These are phyloP conservation scores for Clunio marinus DNA, from an alignment of 2,888 invertebrate genomes.

Conservation along the genomic window DNA sequence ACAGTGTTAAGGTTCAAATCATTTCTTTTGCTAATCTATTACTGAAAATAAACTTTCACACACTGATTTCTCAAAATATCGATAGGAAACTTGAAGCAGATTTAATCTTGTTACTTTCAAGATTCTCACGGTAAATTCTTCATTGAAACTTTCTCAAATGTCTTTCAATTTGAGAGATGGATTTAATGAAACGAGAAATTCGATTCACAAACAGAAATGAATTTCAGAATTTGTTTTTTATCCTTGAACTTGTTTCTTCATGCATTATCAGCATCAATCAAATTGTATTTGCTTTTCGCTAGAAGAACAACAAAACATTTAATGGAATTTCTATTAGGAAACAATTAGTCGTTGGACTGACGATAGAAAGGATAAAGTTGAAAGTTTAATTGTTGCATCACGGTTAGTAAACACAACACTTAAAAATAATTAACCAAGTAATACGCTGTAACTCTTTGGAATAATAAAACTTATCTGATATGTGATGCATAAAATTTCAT, in stretches of 20 bases:
- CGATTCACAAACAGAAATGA: not conserved
- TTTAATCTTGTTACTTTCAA: not conserved
- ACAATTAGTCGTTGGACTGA: too few species aligned
- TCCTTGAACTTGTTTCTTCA: constrained; percentile 12
- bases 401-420: too few species aligned
- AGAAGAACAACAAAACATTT: too few species aligned
- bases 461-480: too few species aligned
- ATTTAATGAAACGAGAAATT: constrained; percentile 6
- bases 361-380: too few species aligned
- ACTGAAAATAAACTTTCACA: not conserved
- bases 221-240: not conserved
- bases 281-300: not conserved
- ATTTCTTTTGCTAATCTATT: constrained; percentile 2
- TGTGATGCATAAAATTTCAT: too few species aligned
- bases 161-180: not conserved
- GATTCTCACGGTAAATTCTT: not conserved
- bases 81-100: not conserved
- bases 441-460: too few species aligned
- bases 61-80: not conserved
- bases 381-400: too few species aligned
- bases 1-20: not conserved
- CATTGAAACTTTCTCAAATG: not conserved
- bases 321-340: too few species aligned
- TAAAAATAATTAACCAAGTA: too few species aligned
- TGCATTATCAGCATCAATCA: constrained; percentile 15